Base-by-base conservation (phyloP, 1,140 invertebrate species). In the Eufriesea mexicana region DNA sequence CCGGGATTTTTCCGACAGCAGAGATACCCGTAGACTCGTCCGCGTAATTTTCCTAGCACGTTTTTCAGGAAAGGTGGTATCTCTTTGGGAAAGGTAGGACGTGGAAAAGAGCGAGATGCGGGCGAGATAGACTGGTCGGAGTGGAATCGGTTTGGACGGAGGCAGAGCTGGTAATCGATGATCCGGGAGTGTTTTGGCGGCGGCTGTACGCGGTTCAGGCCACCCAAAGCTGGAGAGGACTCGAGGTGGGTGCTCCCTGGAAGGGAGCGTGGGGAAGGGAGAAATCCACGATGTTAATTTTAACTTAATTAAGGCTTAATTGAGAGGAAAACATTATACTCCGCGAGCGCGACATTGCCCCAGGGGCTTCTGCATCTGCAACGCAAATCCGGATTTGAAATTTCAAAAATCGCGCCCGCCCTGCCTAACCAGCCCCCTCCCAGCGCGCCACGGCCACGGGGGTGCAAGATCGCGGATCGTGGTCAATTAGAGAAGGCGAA, bases 231-330 rank as follows among this genome's bases (percentile, higher is more conserved):
- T 91, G 88, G 86, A 91, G 90, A 93, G 92, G 90, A 90, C 86
- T 89, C 89, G 86, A 89, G 90, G 91, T 91, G 91, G 90, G 90
- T 91, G 89, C 90, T 86, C 84, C 77, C 68, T 51, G 80, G 88
- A 89, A 86, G 86, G 84, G 84, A 86, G 25, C 86, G 87, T 86
- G 79, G 85, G 86, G 88, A 86, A 76, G 84, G 89, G 92, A 90
- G 91, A 92, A 93, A 92, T 93, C 89, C 93, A 91, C 91, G 93
- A 94, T 94, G 94, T 94, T 94, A 94, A 94, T 94, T 94, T 94
- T 94, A 94, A 94, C 94, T 94, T 94, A 94, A 94, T 94, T 94
- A 94, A 94, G 93, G 93, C 94, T 94, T 94, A 94, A 94, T 94
- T 94, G 93, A 94, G 94, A 94, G 93, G 88, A 93, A 94, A 94